Conservation (phyloP, 2,888 invertebrate species). For the Drymonia ruficornis region DNA sequence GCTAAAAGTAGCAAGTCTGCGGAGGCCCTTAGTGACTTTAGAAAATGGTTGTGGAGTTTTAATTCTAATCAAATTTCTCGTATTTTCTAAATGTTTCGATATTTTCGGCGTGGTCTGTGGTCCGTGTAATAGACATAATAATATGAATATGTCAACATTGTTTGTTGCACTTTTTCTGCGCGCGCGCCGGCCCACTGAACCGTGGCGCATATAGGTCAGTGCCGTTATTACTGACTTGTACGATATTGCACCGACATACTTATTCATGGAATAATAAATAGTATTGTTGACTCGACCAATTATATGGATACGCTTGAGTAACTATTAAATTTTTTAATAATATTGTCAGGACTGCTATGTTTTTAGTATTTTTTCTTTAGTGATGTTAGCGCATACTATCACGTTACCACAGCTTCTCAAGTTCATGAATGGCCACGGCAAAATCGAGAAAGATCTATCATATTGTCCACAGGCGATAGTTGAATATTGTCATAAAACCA, state of each 20-base stretch:
- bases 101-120: slow-evolving; percentile 15
- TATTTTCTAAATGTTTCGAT: slow-evolving; percentile 21
- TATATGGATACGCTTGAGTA: background rate
- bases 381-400: no score
- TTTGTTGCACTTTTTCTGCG: slow-evolving; percentile 27
- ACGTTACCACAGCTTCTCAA: no score
- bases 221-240: background rate
- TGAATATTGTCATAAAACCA: background rate
- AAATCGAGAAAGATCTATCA: background rate
- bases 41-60: no score
- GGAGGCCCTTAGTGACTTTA: no score
- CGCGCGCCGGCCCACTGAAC: slow-evolving; percentile 16
- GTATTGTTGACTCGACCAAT: background rate
- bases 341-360: no score
- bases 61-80: background rate
- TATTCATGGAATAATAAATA: background rate
- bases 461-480: background rate
- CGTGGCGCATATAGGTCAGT: slow-evolving; percentile 27
- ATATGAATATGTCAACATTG: slow-evolving; percentile 34
- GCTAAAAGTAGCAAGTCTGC: no score
- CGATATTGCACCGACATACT: background rate
- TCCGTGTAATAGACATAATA: slow-evolving; percentile 34
- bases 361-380: no score
- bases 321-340: background rate
- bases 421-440: no score